phyloP scores from a whole-genome alignment of 2,888 invertebrate species.

The Folsomia manolachei region DNA sequence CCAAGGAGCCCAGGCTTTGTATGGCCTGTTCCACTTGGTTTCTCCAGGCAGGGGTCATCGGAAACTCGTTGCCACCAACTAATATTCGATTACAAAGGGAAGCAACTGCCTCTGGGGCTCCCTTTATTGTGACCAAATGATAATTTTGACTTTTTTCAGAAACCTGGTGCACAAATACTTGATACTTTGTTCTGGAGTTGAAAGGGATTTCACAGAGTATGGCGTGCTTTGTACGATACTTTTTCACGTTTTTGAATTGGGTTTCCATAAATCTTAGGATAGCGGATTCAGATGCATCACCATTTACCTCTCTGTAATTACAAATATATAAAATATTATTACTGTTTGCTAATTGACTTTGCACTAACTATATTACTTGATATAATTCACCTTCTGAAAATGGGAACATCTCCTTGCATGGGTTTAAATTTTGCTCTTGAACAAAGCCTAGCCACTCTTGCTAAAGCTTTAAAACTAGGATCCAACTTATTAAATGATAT shows the following conservation, averaged over 20 bases:
- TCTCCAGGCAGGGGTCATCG: constrained; percentile 25
- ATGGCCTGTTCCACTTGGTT: constrained; percentile 22
- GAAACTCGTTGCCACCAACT: constrained; percentile 25
- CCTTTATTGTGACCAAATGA: constrained; percentile 20
- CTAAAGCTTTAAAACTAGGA: constrained; percentile 39
- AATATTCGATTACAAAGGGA: constrained; percentile 29
- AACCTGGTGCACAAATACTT: constrained; percentile 43
- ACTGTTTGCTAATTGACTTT: not conserved
- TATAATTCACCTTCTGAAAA: constrained; percentile 23
- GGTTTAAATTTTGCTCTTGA: constrained; percentile 39
- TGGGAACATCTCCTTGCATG: constrained; percentile 29
- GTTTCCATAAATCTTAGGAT: constrained; percentile 41
- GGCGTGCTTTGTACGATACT: constrained; percentile 38
- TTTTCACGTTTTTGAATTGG: constrained; percentile 36
- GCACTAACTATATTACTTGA: too few relatives aligned
- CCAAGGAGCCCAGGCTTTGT: constrained; percentile 28
- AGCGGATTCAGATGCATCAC: constrained; percentile 44
- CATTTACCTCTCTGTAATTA: constrained; percentile 27
- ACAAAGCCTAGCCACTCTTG: constrained; percentile 39
- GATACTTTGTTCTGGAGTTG: constrained; percentile 45
- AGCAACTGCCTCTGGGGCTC: constrained; percentile 38
- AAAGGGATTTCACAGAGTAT: constrained; percentile 48
- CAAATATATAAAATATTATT: not conserved
- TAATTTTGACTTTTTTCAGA: not conserved
- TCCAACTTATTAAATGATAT: constrained; percentile 24